A percentile compares a stretch with the other conserved stretches of the same genome.
phyloP scores from a whole-genome alignment of 2,888 invertebrate genomes.

The Drosophila pseudotalamancana region DNA sequence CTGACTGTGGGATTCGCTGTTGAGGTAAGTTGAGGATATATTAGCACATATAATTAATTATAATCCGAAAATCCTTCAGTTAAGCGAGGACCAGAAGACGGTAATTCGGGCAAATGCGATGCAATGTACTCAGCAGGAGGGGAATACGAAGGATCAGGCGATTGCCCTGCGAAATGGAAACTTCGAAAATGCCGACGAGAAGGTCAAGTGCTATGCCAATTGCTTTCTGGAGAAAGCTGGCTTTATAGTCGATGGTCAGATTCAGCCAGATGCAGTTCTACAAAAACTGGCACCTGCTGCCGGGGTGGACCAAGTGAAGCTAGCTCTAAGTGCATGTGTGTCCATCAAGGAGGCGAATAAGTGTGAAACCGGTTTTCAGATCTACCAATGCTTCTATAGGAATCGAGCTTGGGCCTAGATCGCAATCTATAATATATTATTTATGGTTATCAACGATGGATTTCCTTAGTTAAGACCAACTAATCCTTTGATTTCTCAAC shows the following conservation, averaged over 20 bases:
- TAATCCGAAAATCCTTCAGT: neutral
- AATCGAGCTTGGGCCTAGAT: conserved; percentile 14
- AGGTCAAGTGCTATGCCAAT: conserved; percentile 73
- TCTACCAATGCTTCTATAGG: conserved; percentile 54
- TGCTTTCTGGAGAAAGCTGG: conserved; percentile 77
- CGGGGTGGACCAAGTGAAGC: conserved; percentile 49
- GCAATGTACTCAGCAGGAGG: conserved; percentile 61
- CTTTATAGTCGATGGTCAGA: conserved; percentile 59
- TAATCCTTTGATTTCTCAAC: no score
- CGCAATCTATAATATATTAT: neutral
- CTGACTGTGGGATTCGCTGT: conserved; percentile 34
- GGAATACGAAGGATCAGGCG: conserved; percentile 58
- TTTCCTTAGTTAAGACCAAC: no score
- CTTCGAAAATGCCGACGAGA: conserved; percentile 47
- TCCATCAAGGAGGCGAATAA: conserved; percentile 47
- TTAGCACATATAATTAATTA: neutral
- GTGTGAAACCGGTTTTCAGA: conserved; percentile 62
- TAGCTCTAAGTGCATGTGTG: conserved; percentile 42
- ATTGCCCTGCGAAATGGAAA: conserved; percentile 55
- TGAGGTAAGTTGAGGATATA: conserved; percentile 61
- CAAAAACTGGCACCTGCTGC: conserved; percentile 35
- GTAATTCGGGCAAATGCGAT: conserved; percentile 37
- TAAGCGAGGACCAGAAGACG: conserved; percentile 65
- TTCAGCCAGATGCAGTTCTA: conserved; percentile 47
- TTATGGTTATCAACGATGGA: no score